These are phyloP conservation scores for Solen grandis DNA, from an alignment of 1,140 invertebrate genomes.

Conservation along the genomic window DNA sequence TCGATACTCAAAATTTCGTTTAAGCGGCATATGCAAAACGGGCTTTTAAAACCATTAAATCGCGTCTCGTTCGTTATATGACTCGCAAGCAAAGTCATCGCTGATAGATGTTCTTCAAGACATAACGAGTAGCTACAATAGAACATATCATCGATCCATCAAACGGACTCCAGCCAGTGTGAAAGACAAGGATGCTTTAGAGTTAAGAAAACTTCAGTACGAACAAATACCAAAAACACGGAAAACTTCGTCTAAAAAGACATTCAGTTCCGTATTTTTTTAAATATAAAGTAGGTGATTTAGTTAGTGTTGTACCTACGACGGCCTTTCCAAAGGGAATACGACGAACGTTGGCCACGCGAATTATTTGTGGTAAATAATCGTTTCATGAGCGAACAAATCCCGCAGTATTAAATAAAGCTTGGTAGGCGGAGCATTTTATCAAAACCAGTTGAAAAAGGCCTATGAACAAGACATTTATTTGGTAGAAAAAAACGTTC, in stretches of 20 bases:
- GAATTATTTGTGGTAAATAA: conserved; percentile 1
- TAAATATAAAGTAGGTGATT: conserved; percentile 7
- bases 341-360: conserved; percentile 15
- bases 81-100: neutral
- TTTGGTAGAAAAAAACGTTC: conserved; percentile 4
- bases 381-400: neutral
- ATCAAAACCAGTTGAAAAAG: conserved; percentile 17
- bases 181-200: neutral
- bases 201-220: conserved; percentile 3
- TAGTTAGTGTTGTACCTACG: neutral
- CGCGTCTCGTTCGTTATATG: neutral
- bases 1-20: neutral
- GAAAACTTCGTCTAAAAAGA: neutral
- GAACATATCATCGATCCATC: conserved; percentile 11
- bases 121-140: conserved; percentile 7
- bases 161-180: conserved; percentile 2
- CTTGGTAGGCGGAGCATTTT: neutral
- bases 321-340: conserved; percentile 3
- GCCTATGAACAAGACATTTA: neutral
- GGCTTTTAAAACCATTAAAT: neutral
- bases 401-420: conserved; percentile 13
- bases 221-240: neutral
- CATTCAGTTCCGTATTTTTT: neutral
- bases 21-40: neutral
- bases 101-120: neutral